phyloP scores from a whole-genome alignment of 2,888 invertebrate species.

The Ganaspis brasiliensis region DNA sequence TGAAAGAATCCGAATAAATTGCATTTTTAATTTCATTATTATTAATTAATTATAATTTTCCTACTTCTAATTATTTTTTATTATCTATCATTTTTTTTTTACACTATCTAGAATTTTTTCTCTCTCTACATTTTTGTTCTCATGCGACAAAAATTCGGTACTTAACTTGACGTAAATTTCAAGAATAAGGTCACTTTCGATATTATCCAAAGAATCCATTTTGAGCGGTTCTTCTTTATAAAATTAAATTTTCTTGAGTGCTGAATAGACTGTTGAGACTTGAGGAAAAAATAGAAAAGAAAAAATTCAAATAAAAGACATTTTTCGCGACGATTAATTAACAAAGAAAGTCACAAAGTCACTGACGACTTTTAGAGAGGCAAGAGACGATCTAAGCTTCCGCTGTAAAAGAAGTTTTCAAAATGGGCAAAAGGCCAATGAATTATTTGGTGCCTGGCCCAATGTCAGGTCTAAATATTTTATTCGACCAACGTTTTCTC shows the following conservation, averaged over 20 bases:
- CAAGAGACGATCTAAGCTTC: slow-evolving; percentile 28
- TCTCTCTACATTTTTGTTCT: slow-evolving; percentile 4
- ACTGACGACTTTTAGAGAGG: slow-evolving; percentile 22
- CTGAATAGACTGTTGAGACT: neutral
- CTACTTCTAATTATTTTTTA: too few species aligned
- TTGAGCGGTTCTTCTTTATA: slow-evolving; percentile 22
- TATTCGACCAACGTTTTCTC: slow-evolving; percentile 51
- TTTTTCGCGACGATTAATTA: slow-evolving; percentile 10
- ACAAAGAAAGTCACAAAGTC: neutral
- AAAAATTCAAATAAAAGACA: neutral
- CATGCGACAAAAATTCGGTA: slow-evolving; percentile 61
- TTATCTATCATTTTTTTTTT: neutral
- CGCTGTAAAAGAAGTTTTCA: slow-evolving; percentile 29
- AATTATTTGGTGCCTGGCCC: slow-evolving; percentile 68
- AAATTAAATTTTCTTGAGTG: slow-evolving; percentile 4
- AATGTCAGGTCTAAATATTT: slow-evolving; percentile 71
- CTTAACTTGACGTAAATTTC: slow-evolving; percentile 76
- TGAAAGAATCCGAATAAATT: too few species aligned
- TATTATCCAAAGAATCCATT: slow-evolving; percentile 74
- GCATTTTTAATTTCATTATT: too few species aligned
- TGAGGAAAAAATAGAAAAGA: neutral
- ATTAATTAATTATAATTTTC: too few species aligned
- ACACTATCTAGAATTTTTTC: neutral
- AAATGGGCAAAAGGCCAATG: slow-evolving; percentile 65
- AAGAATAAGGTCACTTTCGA: slow-evolving; percentile 73